phyloP scores from a whole-genome alignment of 1,140 invertebrate species.

The Medauroidea extradentata region DNA sequence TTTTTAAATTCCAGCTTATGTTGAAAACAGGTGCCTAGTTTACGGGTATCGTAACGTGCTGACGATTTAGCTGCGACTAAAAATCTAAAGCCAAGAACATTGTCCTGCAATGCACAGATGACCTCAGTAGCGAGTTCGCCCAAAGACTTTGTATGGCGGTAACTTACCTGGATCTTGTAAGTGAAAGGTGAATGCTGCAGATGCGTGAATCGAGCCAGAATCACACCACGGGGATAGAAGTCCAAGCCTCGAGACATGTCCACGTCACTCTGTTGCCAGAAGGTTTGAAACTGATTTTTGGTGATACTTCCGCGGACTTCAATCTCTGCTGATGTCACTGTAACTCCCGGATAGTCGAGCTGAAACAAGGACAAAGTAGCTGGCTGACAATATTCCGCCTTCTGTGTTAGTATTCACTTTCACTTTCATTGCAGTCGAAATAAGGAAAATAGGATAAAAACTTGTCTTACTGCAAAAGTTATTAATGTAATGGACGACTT shows the following conservation, averaged over 20 bases:
- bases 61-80: neutral
- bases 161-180: conserved; percentile 38
- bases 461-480: too few species aligned
- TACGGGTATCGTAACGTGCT: too few species aligned
- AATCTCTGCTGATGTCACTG: conserved; percentile 23
- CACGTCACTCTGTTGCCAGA: conserved; percentile 49
- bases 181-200: conserved; percentile 66
- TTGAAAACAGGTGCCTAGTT: too few species aligned
- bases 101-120: neutral
- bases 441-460: too few species aligned
- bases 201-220: conserved; percentile 62
- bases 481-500: too few species aligned
- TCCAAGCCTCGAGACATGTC: conserved; percentile 48
- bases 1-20: too few species aligned
- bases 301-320: neutral
- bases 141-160: neutral
- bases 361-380: conserved; percentile 9
- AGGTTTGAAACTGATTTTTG: conserved; percentile 40
- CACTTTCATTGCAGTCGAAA: too few species aligned
- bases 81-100: neutral
- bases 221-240: conserved; percentile 41
- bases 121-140: neutral
- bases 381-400: too few species aligned
- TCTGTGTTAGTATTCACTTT: too few species aligned
- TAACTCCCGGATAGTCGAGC: conserved; percentile 31